A percentile compares a stretch with the other conserved stretches of the same genome.
Evolutionary conservation across 2,888 invertebrate species (phyloP).

Genomic region (Teleiodes luculella): DNA sequence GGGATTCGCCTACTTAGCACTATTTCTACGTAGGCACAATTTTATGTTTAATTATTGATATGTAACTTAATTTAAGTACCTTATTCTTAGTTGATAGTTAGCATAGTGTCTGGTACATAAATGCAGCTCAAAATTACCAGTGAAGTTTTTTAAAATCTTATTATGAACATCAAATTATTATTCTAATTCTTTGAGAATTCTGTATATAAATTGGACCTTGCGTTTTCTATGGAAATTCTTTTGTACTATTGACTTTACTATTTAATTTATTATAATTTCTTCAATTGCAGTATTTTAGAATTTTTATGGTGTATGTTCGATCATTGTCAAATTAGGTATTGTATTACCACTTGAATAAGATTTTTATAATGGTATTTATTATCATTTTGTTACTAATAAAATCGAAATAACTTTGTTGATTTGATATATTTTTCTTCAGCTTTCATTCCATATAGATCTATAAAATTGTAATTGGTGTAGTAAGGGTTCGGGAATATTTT

Average conservation of each 20-base stretch:
- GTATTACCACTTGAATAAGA: conserved; percentile 21
- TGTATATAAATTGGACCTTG: not conserved
- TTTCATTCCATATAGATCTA: too few species aligned
- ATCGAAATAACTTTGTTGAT: too few species aligned
- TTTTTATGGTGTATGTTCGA: not conserved
- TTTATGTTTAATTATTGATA: conserved; percentile 29
- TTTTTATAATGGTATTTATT: conserved; percentile 16
- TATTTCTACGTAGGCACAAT: conserved; percentile 30
- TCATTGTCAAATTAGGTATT: conserved; percentile 20
- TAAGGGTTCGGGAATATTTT: too few species aligned
- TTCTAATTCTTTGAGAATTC: not conserved
- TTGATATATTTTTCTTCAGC: too few species aligned
- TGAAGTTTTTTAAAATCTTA: not conserved
- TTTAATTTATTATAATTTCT: not conserved
- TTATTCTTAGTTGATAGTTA: conserved; percentile 22
- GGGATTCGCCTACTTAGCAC: not conserved
- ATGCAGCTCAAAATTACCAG: conserved; percentile 26
- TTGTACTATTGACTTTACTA: conserved; percentile 2
- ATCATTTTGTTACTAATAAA: conserved; percentile 1
- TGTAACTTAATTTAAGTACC: conserved; percentile 25
- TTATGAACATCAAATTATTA: not conserved
- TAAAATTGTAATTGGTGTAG: too few species aligned
- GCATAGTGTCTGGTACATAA: conserved; percentile 25
- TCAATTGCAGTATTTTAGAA: not conserved
- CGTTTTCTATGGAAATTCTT: not conserved